These are phyloP conservation scores for Halocynthia aurantium DNA, from an alignment of 23 tunicate species.

Conservation along the genomic window DNA sequence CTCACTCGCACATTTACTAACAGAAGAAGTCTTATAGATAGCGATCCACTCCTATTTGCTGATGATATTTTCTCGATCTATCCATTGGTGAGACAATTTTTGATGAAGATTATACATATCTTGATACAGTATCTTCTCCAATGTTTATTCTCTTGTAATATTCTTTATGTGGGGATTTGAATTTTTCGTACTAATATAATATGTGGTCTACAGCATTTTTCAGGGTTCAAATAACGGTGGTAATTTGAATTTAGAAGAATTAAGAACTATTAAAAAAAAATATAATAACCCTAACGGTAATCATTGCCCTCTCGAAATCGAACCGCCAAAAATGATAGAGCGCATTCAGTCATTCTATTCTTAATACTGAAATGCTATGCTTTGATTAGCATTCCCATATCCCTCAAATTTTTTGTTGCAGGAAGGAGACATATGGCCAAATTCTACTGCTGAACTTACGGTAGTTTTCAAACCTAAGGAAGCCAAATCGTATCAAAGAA, in stretches of 20 bases:
- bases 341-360: no score
- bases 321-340: no score
- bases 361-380: no score
- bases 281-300: no score
- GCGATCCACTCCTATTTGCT: conserved; percentile 78
- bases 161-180: not conserved
- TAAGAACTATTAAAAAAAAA: no score
- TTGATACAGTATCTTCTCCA: not conserved
- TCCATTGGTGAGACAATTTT: conserved; percentile 51
- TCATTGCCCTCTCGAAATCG: no score
- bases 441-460: conserved; percentile 71
- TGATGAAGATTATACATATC: not conserved
- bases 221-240: no score
- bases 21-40: conserved; percentile 45
- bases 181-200: not conserved
- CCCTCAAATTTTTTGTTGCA: conserved; percentile 3
- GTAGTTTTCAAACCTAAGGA: conserved; percentile 80
- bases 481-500: conserved; percentile 66
- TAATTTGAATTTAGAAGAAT: no score
- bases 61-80: conserved; percentile 75
- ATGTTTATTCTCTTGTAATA: not conserved
- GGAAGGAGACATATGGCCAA: conserved; percentile 98
- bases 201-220: not conserved
- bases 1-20: conserved; percentile 83
- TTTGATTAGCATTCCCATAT: not conserved